Evolutionary conservation across 1,140 invertebrate genomes (phyloP), one percentile per base, ranked within the genome.

Genomic region (Trypoxylus dichotomus): DNA sequence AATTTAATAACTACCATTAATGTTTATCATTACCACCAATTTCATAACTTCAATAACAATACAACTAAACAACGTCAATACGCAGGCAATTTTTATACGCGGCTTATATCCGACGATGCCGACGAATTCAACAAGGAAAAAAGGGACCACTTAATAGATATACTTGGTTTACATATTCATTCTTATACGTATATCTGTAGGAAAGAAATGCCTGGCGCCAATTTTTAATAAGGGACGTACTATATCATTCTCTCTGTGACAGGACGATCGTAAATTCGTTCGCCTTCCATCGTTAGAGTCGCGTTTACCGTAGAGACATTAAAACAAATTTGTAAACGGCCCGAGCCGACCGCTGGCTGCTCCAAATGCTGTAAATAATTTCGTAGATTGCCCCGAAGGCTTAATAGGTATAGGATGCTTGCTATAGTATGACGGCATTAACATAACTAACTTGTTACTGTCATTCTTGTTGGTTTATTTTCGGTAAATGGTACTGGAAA

Each of bases 361-460:
- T 54, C 19, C 47, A 3, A 54, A 54, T 54, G 47, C 47, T 54
- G 47, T 54, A 54, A 54, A 54, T 54, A 54, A 54, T 54, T 54
- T 54, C 47, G 47, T 54, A n/a, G 19, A 54, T 54, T n/a, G 15
- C 15, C 47, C 19, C 15, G 47, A 54, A 15, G 32, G 32, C 7
- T 7, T 32, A 32, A n/a, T n/a, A n/a, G n/a, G 47, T 3, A 5
- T n/a, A 54, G 47, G 47, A 15, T 54, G 47, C 47, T n/a, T 5
- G 47, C 47, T 54, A 54, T 15, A 19, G 47, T 54, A 54, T 32
- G 32, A 54, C 47, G 19, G 47, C 47, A 54, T 54, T 54, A 54
- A 54, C 47, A 54, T 54, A 54, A 54, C 47, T 54, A 54, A 19
- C 47, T 54, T 54, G 47, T 54, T 54, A 54, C 47, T 54, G 47